These are phyloP conservation scores for Sturnus vulgaris DNA, from an alignment of 2,113 vertebrate genomes.

Conservation along the genomic window DNA sequence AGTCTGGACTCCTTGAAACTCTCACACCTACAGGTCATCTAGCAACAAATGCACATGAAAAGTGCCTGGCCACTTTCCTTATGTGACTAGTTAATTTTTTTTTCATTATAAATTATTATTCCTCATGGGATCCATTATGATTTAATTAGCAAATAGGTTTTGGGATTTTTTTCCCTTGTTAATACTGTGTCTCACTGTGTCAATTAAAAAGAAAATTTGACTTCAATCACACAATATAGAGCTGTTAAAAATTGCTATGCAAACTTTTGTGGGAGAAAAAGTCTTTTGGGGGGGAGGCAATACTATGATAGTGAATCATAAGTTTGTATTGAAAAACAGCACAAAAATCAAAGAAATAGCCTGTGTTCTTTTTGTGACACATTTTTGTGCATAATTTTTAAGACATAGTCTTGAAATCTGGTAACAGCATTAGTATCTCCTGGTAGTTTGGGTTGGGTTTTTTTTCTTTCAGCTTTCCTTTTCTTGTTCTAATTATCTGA, in stretches of 20 bases:
- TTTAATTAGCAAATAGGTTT: background rate
- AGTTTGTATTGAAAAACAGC: background rate
- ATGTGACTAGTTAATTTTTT: background rate
- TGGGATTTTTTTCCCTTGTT: background rate
- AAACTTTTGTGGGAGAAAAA: background rate
- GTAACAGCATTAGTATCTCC: background rate
- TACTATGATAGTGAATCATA: background rate
- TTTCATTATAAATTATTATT: background rate
- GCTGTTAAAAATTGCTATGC: background rate
- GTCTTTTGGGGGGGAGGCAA: background rate
- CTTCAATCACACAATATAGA: background rate
- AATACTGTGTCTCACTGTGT: background rate
- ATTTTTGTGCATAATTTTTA: background rate
- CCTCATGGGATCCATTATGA: background rate
- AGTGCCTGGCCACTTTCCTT: background rate
- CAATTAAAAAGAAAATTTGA: background rate
- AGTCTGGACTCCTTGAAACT: background rate
- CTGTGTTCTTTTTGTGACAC: background rate
- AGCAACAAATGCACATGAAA: background rate
- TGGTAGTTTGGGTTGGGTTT: accelerated
- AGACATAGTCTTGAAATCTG: background rate
- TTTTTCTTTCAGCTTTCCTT: background rate
- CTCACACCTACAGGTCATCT: background rate
- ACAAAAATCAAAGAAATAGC: background rate
- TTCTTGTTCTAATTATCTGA: background rate